Percentiles rank a stretch among this genome's conserved stretches.
Conservation (phyloP, 2,113 vertebrate genomes). For the Aegypius monachus region DNA sequence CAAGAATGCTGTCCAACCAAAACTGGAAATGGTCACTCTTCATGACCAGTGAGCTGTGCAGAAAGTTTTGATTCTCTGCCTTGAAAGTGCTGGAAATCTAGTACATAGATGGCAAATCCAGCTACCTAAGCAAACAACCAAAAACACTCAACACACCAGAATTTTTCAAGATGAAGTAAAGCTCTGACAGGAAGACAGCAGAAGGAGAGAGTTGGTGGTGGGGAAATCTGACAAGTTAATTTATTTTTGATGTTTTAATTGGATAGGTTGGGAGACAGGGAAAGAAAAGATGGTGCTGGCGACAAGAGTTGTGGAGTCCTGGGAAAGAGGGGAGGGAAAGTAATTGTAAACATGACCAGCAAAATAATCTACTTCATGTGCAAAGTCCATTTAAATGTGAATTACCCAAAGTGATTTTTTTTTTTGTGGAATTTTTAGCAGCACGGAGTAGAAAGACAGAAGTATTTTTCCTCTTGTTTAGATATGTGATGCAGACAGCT, state of each 20-base stretch:
- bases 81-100: not conserved
- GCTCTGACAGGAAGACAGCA: not conserved
- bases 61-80: not conserved
- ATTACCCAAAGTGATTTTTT: slow-evolving; percentile 53
- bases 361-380: slow-evolving; percentile 44
- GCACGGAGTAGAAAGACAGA: not conserved
- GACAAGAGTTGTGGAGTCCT: not conserved
- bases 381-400: slow-evolving; percentile 73
- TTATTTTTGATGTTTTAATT: slow-evolving; percentile 56
- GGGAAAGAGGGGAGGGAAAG: not conserved
- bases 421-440: slow-evolving; percentile 48
- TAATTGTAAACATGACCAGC: slow-evolving; percentile 49
- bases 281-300: not conserved
- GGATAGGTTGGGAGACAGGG: not conserved
- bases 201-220: not conserved
- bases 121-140: not conserved
- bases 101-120: not conserved
- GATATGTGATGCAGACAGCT: slow-evolving; percentile 24
- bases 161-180: not conserved
- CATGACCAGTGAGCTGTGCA: not conserved
- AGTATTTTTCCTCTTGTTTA: slow-evolving; percentile 5
- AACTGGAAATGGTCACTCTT: not conserved
- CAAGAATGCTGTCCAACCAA: not conserved
- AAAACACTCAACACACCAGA: not conserved
- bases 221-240: slow-evolving; percentile 38